Conservation (phyloP, 2,113 vertebrate genomes). For the Pipa parva region DNA sequence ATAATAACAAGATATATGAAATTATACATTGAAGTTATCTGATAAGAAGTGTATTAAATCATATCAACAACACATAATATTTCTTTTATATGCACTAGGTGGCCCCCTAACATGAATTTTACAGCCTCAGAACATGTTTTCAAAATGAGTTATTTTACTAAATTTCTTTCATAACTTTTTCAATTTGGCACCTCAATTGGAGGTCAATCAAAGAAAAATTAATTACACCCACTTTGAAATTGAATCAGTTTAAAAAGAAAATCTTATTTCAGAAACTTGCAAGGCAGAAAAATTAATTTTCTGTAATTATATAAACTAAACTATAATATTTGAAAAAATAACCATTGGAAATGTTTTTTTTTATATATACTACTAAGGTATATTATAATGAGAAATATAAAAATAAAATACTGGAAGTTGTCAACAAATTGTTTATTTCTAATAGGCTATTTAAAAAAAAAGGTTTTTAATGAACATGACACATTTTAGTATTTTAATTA, state of each 20-base stretch:
- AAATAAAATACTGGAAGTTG: too few relatives aligned
- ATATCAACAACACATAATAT: not conserved
- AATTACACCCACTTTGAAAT: conserved; percentile 42
- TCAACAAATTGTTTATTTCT: too few relatives aligned
- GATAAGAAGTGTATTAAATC: not conserved
- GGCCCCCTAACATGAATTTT: conserved; percentile 22
- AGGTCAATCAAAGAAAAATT: conserved; percentile 39
- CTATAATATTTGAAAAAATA: too few relatives aligned
- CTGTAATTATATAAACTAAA: conserved; percentile 16
- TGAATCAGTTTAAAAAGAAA: conserved; percentile 30
- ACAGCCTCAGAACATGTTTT: conserved; percentile 2
- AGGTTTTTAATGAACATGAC: too few relatives aligned
- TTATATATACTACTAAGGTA: too few relatives aligned
- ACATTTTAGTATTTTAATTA: too few relatives aligned
- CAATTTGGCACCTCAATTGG: conserved; percentile 41
- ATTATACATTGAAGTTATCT: too few relatives aligned
- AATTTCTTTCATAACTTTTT: conserved; percentile 40
- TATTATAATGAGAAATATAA: too few relatives aligned
- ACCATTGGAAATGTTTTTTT: too few relatives aligned
- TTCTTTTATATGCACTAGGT: conserved; percentile 26
- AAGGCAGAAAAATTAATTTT: conserved; percentile 36
- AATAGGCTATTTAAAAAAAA: too few relatives aligned
- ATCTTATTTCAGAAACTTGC: conserved; percentile 30
- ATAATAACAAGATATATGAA: too few relatives aligned
- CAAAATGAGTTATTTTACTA: conserved; percentile 30